Evolutionary conservation across 2,888 invertebrate genomes (phyloP), one percentile per base, ranked within the genome.

Genomic region (Andrena dorsata): DNA sequence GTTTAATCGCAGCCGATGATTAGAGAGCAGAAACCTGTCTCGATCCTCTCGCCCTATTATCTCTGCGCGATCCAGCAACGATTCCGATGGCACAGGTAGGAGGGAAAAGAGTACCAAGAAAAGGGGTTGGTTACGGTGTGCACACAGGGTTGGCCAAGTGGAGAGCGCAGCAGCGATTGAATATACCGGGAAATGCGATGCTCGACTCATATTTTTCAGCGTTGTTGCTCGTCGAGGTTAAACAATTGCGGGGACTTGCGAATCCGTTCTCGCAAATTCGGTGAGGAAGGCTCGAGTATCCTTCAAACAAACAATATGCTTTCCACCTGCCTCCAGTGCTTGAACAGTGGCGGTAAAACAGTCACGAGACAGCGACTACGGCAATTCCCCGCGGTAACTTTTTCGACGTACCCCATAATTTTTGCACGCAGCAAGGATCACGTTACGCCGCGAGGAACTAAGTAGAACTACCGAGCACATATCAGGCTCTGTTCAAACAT

Each of bases 181-280:
- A 47, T 47, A 66, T 8, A 7, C 32, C 26, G 13, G 1, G n/a
- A 56, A 56, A 65, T 10, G 41, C 1, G 8, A 8, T 2, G 30
- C 53, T 72, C n/a, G 7, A 64, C 51, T 41, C n/a, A 35, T 32
- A 64, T 72, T 53, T 30, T 61, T 49, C 35, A 16, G 8, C 41
- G 56, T 4, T 5, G 23, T 8, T 20, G 26, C 4, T 56, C 26
- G 23, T 26, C 56, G 26, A 10, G 23, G 13, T 56, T 8, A 26
- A 47, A 13, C 7, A 16, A 47, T 23, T 16, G 26, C 56, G 4
- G 56, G 23, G 30, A 47, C 64, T n/a, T 8, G 64, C 64, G 16
- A 16, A 47, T n/a, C 64, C 49, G 13, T 26, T 28, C 16, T 49
- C 28, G 8, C 47, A 26, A 56, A 56, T 56, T 56, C 23, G 23